phyloP scores from a whole-genome alignment of 2,113 vertebrate species.

The Marcusenius ussheri region DNA sequence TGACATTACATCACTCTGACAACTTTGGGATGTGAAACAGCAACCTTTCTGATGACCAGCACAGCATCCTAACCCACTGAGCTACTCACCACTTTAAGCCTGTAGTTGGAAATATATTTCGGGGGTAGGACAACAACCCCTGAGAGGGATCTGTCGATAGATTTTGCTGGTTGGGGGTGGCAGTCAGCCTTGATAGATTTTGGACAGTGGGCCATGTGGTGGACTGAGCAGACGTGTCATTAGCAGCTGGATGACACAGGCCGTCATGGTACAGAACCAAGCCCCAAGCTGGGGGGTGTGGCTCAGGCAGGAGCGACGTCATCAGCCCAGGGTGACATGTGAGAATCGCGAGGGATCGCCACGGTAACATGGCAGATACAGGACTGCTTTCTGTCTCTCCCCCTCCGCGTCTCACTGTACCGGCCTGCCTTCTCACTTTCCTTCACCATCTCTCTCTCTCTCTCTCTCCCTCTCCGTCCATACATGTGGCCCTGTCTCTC shows the following conservation, averaged over 20 bases:
- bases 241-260: background rate
- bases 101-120: background rate
- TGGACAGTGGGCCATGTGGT: background rate
- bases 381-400: constrained; percentile 1
- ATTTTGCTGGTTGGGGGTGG: background rate
- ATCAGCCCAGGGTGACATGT: constrained; percentile 37
- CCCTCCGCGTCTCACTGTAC: background rate
- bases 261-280: background rate
- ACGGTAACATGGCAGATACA: constrained; percentile 3
- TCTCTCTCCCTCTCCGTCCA: constrained; percentile 1
- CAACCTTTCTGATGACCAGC: background rate
- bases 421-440: background rate
- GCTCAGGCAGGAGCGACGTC: constrained; percentile 25
- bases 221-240: background rate
- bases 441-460: background rate
- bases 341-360: background rate
- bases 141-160: background rate
- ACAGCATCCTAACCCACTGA: background rate
- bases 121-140: background rate
- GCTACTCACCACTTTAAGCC: background rate
- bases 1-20: background rate
- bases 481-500: constrained; percentile 11
- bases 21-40: background rate
- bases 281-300: background rate
- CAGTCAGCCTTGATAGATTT: background rate